Conservation (phyloP, 2,888 invertebrate genomes). For the Zele albiditarsus region DNA sequence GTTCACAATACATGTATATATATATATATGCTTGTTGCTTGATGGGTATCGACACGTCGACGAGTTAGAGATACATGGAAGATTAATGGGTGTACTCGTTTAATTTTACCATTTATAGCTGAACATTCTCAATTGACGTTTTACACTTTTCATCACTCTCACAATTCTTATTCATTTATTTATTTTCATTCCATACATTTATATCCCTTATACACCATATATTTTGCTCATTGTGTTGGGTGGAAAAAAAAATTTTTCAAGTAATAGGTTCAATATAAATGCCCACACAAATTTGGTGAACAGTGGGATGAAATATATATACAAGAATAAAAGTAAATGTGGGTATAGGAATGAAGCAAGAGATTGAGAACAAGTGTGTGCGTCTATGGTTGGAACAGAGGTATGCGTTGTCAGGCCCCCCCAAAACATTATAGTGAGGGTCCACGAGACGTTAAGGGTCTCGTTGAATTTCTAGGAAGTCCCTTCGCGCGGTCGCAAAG, state of each 20-base stretch:
- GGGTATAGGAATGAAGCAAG: neutral
- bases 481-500: slow-evolving; percentile 8
- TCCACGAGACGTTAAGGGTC: slow-evolving; percentile 24
- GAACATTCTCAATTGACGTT: slow-evolving; percentile 30
- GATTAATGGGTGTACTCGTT: slow-evolving; percentile 47
- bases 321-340: neutral
- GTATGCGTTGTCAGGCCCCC: slow-evolving; percentile 13
- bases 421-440: slow-evolving; percentile 1
- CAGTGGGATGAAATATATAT: neutral
- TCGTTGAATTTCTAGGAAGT: slow-evolving; percentile 26
- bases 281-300: neutral
- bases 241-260: neutral
- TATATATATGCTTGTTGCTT: slow-evolving; percentile 18
- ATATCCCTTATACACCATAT: neutral
- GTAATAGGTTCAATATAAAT: neutral
- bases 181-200: neutral
- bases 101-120: slow-evolving; percentile 48
- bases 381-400: neutral
- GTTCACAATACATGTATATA: slow-evolving; percentile 5
- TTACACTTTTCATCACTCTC: slow-evolving; percentile 18
- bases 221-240: neutral
- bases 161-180: neutral
- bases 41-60: slow-evolving; percentile 43
- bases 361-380: neutral
- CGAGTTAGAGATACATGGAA: slow-evolving; percentile 22